These are phyloP conservation scores for Drosophila peninsularis DNA, from an alignment of 2,888 invertebrate genomes.

Conservation along the genomic window DNA sequence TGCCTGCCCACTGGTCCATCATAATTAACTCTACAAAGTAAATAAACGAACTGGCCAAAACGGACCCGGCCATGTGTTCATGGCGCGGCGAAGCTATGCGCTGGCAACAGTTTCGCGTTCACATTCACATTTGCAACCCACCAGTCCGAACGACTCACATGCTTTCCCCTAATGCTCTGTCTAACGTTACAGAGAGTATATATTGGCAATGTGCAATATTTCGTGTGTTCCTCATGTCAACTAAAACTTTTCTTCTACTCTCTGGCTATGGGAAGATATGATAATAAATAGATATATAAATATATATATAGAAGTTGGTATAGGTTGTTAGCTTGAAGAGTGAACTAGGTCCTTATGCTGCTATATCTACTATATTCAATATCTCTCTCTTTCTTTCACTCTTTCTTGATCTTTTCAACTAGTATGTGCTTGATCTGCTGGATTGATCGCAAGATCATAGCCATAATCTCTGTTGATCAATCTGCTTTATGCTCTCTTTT, in stretches of 20 bases:
- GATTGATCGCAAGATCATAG: no score
- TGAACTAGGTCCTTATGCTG: no score
- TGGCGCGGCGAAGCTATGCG: constrained; percentile 32
- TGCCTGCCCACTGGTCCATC: constrained; percentile 65
- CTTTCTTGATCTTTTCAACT: no score
- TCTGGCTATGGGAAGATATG: neutral
- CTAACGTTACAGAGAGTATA: neutral
- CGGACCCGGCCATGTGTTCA: constrained; percentile 72
- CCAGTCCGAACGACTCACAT: constrained; percentile 42
- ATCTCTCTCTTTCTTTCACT: no score
- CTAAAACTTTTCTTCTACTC: neutral
- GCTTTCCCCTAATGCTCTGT: constrained; percentile 27
- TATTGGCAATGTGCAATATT: neutral
- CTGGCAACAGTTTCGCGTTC: constrained; percentile 49
- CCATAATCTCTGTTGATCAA: no score
- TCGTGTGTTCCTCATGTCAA: constrained; percentile 1
- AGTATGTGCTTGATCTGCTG: no score
- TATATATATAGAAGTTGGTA: neutral
- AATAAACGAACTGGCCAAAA: constrained; percentile 71
- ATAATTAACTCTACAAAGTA: constrained; percentile 79
- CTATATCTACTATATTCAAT: no score
- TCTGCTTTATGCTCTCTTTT: no score
- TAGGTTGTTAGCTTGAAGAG: neutral
- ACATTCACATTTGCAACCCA: constrained; percentile 27
- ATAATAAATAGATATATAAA: neutral